These are phyloP conservation scores for Podarcis lilfordi DNA, from an alignment of 2,797 vertebrate genomes.

Conservation along the genomic window DNA sequence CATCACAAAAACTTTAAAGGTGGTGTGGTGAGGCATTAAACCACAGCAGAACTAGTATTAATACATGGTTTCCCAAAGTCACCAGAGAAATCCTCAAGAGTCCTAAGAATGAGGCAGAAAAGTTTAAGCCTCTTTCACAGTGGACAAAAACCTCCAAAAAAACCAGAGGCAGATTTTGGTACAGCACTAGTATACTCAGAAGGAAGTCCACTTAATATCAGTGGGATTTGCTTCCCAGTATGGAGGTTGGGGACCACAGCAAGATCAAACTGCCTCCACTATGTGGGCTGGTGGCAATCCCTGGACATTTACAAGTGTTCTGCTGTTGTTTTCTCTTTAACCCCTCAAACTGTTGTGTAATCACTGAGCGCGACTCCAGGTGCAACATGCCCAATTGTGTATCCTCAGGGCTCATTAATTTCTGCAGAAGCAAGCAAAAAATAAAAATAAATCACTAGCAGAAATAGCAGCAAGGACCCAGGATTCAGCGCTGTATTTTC, in stretches of 20 bases:
- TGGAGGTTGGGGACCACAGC: not conserved
- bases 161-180: too few relatives aligned
- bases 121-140: too few relatives aligned
- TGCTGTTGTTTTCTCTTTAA: not conserved
- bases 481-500: not conserved
- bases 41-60: not conserved
- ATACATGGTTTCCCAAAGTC: too few relatives aligned
- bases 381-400: not conserved
- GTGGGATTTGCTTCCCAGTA: not conserved
- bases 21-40: not conserved
- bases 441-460: fast-evolving
- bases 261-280: not conserved
- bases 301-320: not conserved
- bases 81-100: too few relatives aligned
- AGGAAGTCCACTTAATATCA: not conserved
- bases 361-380: not conserved
- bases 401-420: not conserved
- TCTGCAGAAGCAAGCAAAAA: not conserved
- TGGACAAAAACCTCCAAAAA: too few relatives aligned
- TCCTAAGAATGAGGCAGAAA: too few relatives aligned
- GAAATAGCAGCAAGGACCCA: fast-evolving
- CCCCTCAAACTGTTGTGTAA: not conserved
- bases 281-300: not conserved
- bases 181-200: not conserved
- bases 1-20: not conserved